These are phyloP conservation scores for Phylloscopus collybita DNA, from an alignment of 2,797 vertebrate species.

Conservation along the genomic window DNA sequence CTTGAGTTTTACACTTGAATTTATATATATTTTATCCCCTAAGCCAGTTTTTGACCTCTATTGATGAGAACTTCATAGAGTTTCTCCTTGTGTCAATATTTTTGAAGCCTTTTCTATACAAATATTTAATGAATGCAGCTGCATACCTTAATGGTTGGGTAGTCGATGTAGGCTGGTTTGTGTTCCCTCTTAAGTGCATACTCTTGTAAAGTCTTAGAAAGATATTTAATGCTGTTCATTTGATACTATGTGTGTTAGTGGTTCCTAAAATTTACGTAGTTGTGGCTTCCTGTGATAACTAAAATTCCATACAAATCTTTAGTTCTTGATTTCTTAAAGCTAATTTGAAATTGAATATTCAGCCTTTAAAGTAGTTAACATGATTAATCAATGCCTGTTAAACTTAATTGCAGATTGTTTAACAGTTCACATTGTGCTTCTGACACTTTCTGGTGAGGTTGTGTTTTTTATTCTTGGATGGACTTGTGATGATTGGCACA, in stretches of 20 bases:
- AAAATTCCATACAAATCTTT: not conserved
- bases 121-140: slow-evolving; percentile 45
- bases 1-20: not conserved
- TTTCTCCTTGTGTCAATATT: slow-evolving; percentile 34
- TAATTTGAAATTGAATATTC: slow-evolving; percentile 9
- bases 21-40: not conserved
- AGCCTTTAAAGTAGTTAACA: not conserved
- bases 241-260: not conserved
- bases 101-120: slow-evolving; percentile 21
- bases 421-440: not conserved
- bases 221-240: not conserved
- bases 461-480: not conserved
- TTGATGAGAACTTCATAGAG: not conserved
- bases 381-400: not conserved
- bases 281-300: not conserved
- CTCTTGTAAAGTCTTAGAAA: slow-evolving; percentile 4
- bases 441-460: not conserved
- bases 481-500: not conserved
- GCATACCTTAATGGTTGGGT: slow-evolving; percentile 15
- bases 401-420: not conserved
- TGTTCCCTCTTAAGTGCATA: slow-evolving; percentile 11
- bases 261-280: not conserved
- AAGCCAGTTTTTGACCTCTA: not conserved
- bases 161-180: not conserved
- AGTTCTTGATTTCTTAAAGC: not conserved